phyloP scores from a whole-genome alignment of 2,113 vertebrate genomes.

The Cepphus grylle region DNA sequence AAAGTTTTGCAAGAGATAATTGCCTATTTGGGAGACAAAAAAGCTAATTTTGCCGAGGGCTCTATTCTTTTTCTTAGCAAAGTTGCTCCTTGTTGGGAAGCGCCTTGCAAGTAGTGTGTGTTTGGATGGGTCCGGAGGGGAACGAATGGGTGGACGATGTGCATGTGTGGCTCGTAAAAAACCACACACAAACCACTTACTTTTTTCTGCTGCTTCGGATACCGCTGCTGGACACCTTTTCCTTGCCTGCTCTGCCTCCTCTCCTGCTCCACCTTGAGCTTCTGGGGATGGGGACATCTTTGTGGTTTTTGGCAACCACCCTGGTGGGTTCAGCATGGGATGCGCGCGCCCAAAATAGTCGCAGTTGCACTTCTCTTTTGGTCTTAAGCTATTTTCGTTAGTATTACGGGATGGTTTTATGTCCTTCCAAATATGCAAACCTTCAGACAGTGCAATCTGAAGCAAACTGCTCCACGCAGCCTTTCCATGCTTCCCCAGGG shows the following conservation, averaged over 20 bases:
- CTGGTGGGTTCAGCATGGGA: accelerated
- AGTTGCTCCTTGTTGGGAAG: not conserved
- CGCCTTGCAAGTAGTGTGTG: not conserved
- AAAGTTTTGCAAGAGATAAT: conserved; percentile 22
- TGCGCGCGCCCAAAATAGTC: accelerated
- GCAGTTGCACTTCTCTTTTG: not conserved
- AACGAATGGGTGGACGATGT: not conserved
- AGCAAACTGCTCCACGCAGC: not conserved
- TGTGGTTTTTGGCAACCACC: not conserved
- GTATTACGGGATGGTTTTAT: not conserved
- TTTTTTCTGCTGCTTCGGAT: not conserved
- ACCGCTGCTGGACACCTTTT: not conserved
- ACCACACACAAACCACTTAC: not conserved
- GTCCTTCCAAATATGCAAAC: not conserved
- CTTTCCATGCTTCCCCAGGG: not conserved
- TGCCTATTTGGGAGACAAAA: conserved; percentile 4
- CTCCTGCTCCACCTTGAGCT: not conserved
- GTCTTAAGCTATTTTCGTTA: not conserved
- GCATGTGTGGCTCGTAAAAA: not conserved
- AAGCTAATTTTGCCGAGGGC: not conserved
- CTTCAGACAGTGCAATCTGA: not conserved
- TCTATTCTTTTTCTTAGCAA: not conserved
- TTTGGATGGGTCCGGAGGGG: not conserved
- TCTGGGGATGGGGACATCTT: not conserved
- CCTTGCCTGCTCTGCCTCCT: not conserved